Evolutionary conservation across 1,140 invertebrate genomes (phyloP).

Genomic region (Fopius arisanus): DNA sequence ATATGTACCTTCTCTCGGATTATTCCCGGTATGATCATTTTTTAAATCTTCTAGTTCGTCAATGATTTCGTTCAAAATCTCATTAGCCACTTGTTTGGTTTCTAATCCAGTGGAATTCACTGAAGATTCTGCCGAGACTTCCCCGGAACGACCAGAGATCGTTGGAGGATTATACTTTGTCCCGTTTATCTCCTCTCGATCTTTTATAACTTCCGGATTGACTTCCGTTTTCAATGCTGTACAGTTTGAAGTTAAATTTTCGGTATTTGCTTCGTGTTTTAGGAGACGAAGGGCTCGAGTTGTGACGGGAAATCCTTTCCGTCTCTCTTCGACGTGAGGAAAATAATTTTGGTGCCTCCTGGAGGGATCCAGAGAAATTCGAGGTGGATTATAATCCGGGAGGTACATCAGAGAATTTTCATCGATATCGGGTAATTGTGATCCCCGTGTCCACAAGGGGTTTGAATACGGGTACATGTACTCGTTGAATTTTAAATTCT

Average conservation of each 20-base stretch:
- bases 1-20: slow-evolving; percentile 31
- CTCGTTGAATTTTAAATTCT: not conserved
- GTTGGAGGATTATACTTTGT: not conserved
- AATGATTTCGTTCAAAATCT: slow-evolving; percentile 46
- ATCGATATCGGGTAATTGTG: not conserved
- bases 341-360: not conserved
- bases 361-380: not conserved
- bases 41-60: slow-evolving; percentile 46
- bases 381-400: not conserved
- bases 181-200: not conserved
- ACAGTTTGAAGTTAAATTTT: not conserved
- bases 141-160: not conserved
- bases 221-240: not conserved
- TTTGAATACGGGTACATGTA: not conserved
- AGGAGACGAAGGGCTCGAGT: not conserved
- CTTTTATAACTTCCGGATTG: not conserved
- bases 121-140: not conserved
- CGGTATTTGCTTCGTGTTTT: not conserved
- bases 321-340: not conserved
- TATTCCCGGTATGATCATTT: slow-evolving; percentile 23
- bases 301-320: not conserved
- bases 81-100: slow-evolving; percentile 45
- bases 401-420: not conserved
- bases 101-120: slow-evolving; percentile 27
- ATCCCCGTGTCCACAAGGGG: not conserved